phyloP scores from a whole-genome alignment of 2,797 vertebrate species.

The Cyprinella venusta region DNA sequence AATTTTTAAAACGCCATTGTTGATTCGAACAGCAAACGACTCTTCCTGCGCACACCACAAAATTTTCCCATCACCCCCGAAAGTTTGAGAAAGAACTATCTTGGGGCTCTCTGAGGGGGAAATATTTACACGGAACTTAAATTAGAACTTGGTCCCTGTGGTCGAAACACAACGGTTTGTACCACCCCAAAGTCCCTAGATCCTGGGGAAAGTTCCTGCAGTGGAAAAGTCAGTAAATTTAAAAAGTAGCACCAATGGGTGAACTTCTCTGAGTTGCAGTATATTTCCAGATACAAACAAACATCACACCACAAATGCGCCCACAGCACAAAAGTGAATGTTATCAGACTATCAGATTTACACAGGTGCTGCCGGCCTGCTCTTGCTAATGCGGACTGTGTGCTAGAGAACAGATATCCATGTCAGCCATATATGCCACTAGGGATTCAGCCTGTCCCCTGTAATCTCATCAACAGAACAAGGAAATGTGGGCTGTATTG shows the following conservation, averaged over 20 bases:
- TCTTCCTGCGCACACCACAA: too few relatives aligned
- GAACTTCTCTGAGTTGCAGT: constrained; percentile 15
- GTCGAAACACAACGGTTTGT: too few relatives aligned
- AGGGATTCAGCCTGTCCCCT: constrained; percentile 37
- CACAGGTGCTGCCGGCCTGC: constrained; percentile 68
- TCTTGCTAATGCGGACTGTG: constrained; percentile 61
- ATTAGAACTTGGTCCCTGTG: too few relatives aligned
- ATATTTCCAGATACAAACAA: constrained; percentile 34
- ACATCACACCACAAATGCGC: not conserved
- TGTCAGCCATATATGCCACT: constrained; percentile 66
- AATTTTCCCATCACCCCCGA: too few relatives aligned
- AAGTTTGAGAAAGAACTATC: too few relatives aligned
- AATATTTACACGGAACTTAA: too few relatives aligned
- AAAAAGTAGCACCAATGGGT: not conserved
- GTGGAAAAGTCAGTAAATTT: not conserved
- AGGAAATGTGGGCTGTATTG: constrained; percentile 45
- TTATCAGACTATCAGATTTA: constrained; percentile 75
- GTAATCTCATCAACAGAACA: constrained; percentile 47
- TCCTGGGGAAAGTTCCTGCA: too few relatives aligned
- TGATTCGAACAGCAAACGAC: too few relatives aligned
- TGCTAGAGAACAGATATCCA: constrained; percentile 35
- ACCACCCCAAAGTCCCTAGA: too few relatives aligned
- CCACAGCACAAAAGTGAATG: constrained; percentile 62
- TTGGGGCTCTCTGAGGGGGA: too few relatives aligned
- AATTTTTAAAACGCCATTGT: too few relatives aligned